phyloP scores from a whole-genome alignment of 2,113 vertebrate genomes.

The Daboia siamensis region DNA sequence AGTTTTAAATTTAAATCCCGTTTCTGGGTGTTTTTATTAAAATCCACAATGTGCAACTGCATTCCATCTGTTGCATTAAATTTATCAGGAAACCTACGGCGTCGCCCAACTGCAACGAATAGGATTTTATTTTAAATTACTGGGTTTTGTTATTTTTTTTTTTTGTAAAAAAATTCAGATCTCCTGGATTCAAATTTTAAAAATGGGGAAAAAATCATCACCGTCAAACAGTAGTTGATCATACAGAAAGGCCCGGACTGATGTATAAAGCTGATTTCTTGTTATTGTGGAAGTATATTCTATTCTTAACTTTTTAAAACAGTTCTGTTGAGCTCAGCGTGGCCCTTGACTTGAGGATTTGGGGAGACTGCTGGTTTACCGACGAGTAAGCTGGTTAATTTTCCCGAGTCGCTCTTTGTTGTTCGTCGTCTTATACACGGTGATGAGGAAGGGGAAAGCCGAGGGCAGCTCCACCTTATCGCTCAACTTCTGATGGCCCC shows the following conservation, averaged over 20 bases:
- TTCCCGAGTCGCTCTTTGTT: slow-evolving; percentile 70
- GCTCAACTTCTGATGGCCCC: slow-evolving; percentile 74
- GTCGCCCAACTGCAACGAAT: background rate
- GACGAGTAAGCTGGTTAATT: slow-evolving; percentile 67
- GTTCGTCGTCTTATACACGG: slow-evolving; percentile 71
- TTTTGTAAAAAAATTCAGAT: background rate
- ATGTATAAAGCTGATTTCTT: background rate
- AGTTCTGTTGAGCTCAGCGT: background rate
- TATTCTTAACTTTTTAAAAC: background rate
- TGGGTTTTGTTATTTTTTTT: background rate
- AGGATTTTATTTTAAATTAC: background rate
- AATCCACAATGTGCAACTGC: background rate
- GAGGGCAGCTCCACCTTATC: slow-evolving; percentile 71
- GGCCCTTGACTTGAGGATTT: background rate
- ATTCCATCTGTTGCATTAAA: background rate
- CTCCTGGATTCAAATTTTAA: background rate
- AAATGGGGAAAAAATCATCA: background rate
- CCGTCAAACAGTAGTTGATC: background rate
- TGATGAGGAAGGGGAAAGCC: slow-evolving; percentile 75
- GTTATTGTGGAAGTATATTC: background rate
- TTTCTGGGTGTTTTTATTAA: background rate
- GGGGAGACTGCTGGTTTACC: slow-evolving; percentile 38
- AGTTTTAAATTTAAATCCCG: background rate
- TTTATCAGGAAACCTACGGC: background rate
- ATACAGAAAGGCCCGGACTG: background rate